Base-by-base conservation (phyloP, 2,113 vertebrate species). In the Gymnogyps californianus region DNA sequence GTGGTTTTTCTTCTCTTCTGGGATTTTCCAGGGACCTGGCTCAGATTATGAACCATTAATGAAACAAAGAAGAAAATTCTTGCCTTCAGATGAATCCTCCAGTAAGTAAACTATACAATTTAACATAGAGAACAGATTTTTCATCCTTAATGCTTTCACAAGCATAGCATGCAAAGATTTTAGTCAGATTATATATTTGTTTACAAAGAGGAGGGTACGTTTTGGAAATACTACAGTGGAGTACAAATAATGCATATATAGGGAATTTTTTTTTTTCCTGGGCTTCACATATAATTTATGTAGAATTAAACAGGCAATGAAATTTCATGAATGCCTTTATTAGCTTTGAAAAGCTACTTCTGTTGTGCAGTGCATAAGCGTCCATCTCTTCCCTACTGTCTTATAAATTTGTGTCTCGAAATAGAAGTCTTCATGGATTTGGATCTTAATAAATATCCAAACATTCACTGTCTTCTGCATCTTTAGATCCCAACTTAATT, bases 1-100 rank as follows among this genome's bases (percentile, higher is more conserved):
- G 46, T 82, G 7, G 0, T 57, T 79, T 83, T 93, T 70, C 7
- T 61, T 87, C 15, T 71, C 9, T 92, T 90, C 49, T 76, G 61
- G 76, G 8, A 55, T 87, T 92, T 84, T 92, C 16, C 83, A 98
- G 98, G 98, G 97, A 46, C 96, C 96, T 78, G 83, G 97, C 67
- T 97, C 95, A 38, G 97, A 98, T 93, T 97, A 97, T 79, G 98
- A 98, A 66, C 95, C 97, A 24, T 81, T 97, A 83, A 57, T 92
- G 59, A 98, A 94, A 77, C 77, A 82, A 78, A 98, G 93, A 96
- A 97, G 93, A 94, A 98, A 97, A 96, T 74, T 97, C 32, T 16
- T 97, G 19, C 92, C 88, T 91, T 97, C 97, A 69, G 98, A 98
- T 90, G 98, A 98, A 83, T 89, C 83, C 9, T 15, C 42, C 47